Base-by-base conservation (phyloP, 2,888 invertebrate genomes). In the Steromphala cineraria region DNA sequence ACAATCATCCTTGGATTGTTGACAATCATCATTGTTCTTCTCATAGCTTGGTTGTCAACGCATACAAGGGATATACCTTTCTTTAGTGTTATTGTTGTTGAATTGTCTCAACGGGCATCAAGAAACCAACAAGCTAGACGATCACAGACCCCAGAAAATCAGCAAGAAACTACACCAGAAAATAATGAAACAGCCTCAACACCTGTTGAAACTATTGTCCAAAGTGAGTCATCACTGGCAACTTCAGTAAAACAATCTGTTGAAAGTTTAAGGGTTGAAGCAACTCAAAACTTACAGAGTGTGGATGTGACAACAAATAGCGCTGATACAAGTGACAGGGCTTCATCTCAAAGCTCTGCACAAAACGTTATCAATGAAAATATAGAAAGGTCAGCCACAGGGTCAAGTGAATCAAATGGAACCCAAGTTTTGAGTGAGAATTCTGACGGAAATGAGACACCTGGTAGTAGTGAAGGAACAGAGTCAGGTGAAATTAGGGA, bases 1-100 rank as follows among this genome's bases (percentile, higher is more conserved):
- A 95, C 96, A 75, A 95, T 96, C 91, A 96, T 95, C 90, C 95
- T 97, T 90, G 94, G 95, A 77, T 94, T 95, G 31, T 93, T 96
- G 81, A 92, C 96, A 36, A 91, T 95, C 52, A 85, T 95, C 2
- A 90, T 93, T 21, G 89, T 96, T 21, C 92, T 93, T 0, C 95
- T 95, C 84, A 93, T 96, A 78, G 95, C 97, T 79, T 97, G 97
- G 95, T 95, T 96, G 94, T 96, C 97, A 84, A 97, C 97, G 0
- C 96, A 95, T 84, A 96, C 96, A 81, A 94, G 95, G 0, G 95
- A 96, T 67, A 95, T 95, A 2, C 95, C 96, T 3, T 89, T 91
- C 55, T 87, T 92, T 46, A 88, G 90, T 53, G 89, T 92, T 10
- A 89, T 91, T 75, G 87, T 91, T 52, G 86, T 92, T 0, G 91